Evolutionary conservation across 2,113 vertebrate species (phyloP), one percentile per base, ranked within the genome.

Genomic region (Stomatorhinus ivindoensis): DNA sequence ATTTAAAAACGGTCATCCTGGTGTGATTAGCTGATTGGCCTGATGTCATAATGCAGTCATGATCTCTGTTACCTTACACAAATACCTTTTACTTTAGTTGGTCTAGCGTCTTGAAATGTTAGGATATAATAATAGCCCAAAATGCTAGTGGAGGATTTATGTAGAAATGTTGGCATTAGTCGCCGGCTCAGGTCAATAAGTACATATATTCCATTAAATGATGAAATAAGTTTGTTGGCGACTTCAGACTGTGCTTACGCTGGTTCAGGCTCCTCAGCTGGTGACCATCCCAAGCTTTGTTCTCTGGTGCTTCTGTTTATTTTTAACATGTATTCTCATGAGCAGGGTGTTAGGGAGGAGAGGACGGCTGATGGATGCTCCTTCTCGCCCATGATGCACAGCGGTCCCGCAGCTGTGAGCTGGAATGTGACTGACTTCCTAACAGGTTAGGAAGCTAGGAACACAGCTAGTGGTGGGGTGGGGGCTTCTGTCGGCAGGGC

Each of bases 21-120:
- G 17, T 5, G 31, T 65, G 87, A 48, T 69, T 15, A 47, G 44
- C 69, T 24, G 82, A 84, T 84, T 84, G 82, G 21, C 84, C 48
- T 86, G 48, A 86, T 31, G 46, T 86, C 48, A 86, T 90, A 90
- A 87, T 76, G 90, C 88, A 90, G 83, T 61, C 86, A 90, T 89
- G 89, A 89, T 91, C 89, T 73, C 88, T 88, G 21, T 24, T 58
- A 50, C 65, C 44, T 27, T 35, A 88, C 19, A 87, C 3, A 24
- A 87, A 87, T 19, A 58, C 15, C 35, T 27, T 48, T 31, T 48
- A 19, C 87, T 88, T 88, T 31, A 27, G 21, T 76, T 6, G 11
- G 35, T 42, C 35, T 19, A 51, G 15, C 19, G 19, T 80, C 80
- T 50, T 89, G 48, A 51, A 48, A 35, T 53, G 55, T 86, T 86